phyloP scores from a whole-genome alignment of 2,797 vertebrate species.

The Helicolenus hilgendorfi region DNA sequence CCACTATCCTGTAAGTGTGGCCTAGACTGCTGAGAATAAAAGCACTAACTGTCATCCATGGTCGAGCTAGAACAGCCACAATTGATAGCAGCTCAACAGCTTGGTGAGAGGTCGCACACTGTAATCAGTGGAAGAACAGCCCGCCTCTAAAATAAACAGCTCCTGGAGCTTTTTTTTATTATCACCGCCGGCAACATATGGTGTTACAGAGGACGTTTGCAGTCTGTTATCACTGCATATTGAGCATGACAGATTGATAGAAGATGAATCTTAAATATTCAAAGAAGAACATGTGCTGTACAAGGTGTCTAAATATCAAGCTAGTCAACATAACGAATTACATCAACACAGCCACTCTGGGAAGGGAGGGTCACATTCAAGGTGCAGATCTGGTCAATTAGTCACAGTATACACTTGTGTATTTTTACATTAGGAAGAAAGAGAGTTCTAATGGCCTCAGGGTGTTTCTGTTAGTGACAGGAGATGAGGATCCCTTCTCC shows the following conservation, averaged over 20 bases:
- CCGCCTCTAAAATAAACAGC: constrained; percentile 68
- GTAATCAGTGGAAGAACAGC: constrained; percentile 70
- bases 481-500: constrained; percentile 49
- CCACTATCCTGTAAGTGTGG: constrained; percentile 60
- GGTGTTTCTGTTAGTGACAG: constrained; percentile 62
- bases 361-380: constrained; percentile 9
- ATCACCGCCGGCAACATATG: constrained; percentile 33
- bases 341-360: not conserved
- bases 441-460: constrained; percentile 37
- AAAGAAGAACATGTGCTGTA: not conserved
- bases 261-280: constrained; percentile 28
- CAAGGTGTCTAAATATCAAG: not conserved
- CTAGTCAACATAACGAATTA: not conserved
- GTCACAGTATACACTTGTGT: not conserved
- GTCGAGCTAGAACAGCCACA: constrained; percentile 54
- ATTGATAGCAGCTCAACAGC: constrained; percentile 72
- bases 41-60: constrained; percentile 53
- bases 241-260: constrained; percentile 29
- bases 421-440: constrained; percentile 28
- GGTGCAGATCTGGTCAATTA: constrained; percentile 32
- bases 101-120: constrained; percentile 70
- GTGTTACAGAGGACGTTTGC: constrained; percentile 25
- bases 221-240: not conserved
- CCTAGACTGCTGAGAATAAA: constrained; percentile 52
- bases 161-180: constrained; percentile 42